Evolutionary conservation across 92 coral and sea anemone species (phyloP).

Genomic region (Porites lobata): DNA sequence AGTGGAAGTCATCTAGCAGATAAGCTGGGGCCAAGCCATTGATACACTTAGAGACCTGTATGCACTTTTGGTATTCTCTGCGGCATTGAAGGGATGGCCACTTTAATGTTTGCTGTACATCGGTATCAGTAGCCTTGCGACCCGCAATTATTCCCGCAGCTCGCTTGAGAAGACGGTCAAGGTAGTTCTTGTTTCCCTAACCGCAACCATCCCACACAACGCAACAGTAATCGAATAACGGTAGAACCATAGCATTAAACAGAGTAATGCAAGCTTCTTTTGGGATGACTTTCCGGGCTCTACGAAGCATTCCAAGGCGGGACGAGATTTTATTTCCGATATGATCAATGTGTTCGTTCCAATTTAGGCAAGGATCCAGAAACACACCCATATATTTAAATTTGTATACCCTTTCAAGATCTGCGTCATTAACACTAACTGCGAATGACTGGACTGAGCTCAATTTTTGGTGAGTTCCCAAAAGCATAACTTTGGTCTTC

Average conservation of each 20-base stretch:
- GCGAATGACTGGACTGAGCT: conserved; percentile 29
- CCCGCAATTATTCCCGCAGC: neutral
- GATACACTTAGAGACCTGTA: neutral
- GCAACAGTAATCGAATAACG: too few species aligned
- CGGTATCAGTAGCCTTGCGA: conserved; percentile 34
- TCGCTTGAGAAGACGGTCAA: too few species aligned
- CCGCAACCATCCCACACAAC: too few species aligned
- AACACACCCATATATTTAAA: conserved; percentile 67
- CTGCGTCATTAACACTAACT: conserved; percentile 27
- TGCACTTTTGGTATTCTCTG: too few species aligned
- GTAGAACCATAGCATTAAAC: too few species aligned
- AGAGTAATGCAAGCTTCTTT: too few species aligned
- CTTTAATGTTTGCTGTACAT: neutral
- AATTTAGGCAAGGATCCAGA: conserved; percentile 60
- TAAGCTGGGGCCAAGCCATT: conserved; percentile 53
- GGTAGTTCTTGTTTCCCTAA: too few species aligned
- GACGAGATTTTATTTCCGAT: conserved; percentile 42
- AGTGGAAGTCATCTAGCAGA: conserved; percentile 7
- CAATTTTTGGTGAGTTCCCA: conserved; percentile 60
- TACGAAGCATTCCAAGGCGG: conserved; percentile 30
- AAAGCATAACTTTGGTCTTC: conserved; percentile 55
- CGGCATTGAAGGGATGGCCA: too few species aligned
- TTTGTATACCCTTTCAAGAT: conserved; percentile 51
- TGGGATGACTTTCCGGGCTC: too few species aligned
- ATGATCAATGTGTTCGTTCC: conserved; percentile 44